Evolutionary conservation across 1,140 invertebrate species (phyloP), one percentile per base, ranked within the genome.

Genomic region (Chelonus insularis): DNA sequence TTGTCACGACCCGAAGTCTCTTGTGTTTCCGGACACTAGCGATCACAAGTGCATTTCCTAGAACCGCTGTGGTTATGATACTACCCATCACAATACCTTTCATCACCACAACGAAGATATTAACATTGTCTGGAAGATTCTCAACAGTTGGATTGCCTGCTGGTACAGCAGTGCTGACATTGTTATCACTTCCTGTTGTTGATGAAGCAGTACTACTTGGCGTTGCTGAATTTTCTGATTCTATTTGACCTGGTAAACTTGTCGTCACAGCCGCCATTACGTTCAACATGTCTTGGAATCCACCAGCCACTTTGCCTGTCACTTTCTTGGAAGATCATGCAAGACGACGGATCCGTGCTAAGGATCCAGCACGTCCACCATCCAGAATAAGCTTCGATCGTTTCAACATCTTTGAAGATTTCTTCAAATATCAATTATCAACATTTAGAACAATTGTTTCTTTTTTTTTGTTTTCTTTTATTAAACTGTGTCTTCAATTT

Each of bases 11-110:
- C 1, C 76, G 86, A 41, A 97, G 85, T 80, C 93, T 93, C 67
- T 91, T 86, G 82, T 87, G 89, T 47, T 88, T 82, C 78, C 90
- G 86, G 45, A 92, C 87, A 70, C 88, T 90, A 52, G 92, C 88
- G 68, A 93, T 93, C 64, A 94, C 92, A 55, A 94, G 80, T 0
- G 91, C 88, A 82, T 95, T 97, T 23, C 94, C 94, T 21, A 96
- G 83, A 4, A 96, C 86, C 0, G 94, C 94, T 50, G 90, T 88
- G 32, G 92, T 82, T 68, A 97, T 96, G 73, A 97, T 94, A 59
- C 86, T 86, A 43, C 86, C 86, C 84, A 94, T 93, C 60, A 91
- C 85, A 68, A 90, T 84, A 1, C 86, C 86, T 70, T 92, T 92
- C 50, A 92, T 68, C 43, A 91, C 81, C 43, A 89, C 78, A 3